phyloP scores from a whole-genome alignment of 2,888 invertebrate species.

The Sesia apiformis region DNA sequence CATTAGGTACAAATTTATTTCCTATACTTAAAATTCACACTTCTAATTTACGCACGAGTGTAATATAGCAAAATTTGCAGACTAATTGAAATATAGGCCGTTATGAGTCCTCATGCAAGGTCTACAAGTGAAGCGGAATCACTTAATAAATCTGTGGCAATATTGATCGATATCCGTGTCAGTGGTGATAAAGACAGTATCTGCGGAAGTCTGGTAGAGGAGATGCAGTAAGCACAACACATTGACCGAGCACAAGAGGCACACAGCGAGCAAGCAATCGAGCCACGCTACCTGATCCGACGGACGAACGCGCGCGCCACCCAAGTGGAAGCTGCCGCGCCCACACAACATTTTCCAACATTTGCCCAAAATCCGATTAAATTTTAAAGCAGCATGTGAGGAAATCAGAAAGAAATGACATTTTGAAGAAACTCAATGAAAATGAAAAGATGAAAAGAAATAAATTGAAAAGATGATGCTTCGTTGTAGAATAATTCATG shows the following conservation, averaged over 20 bases:
- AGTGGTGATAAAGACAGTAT: constrained; percentile 29
- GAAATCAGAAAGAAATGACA: constrained; percentile 53
- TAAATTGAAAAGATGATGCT: neutral
- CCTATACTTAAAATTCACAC: too few species aligned
- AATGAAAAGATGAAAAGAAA: neutral
- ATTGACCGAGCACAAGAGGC: constrained; percentile 79
- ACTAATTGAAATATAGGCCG: neutral
- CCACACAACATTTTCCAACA: constrained; percentile 29
- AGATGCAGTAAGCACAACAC: constrained; percentile 78
- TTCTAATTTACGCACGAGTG: too few species aligned
- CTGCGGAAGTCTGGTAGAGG: constrained; percentile 53
- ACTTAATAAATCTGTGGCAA: constrained; percentile 45
- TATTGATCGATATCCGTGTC: constrained; percentile 53
- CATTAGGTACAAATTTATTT: too few species aligned
- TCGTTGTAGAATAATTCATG: neutral
- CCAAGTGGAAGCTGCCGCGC: constrained; percentile 69
- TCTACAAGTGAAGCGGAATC: constrained; percentile 25
- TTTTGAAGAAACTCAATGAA: neutral
- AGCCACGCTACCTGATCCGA: constrained; percentile 89
- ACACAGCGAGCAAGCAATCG: constrained; percentile 80
- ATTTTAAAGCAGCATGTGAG: constrained; percentile 69
- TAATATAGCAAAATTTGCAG: too few species aligned
- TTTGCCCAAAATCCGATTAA: constrained; percentile 40
- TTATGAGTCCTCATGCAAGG: constrained; percentile 9
- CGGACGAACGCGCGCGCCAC: constrained; percentile 72